These are phyloP conservation scores for Tridacna gigas DNA, from an alignment of 2,888 invertebrate genomes.

Conservation along the genomic window DNA sequence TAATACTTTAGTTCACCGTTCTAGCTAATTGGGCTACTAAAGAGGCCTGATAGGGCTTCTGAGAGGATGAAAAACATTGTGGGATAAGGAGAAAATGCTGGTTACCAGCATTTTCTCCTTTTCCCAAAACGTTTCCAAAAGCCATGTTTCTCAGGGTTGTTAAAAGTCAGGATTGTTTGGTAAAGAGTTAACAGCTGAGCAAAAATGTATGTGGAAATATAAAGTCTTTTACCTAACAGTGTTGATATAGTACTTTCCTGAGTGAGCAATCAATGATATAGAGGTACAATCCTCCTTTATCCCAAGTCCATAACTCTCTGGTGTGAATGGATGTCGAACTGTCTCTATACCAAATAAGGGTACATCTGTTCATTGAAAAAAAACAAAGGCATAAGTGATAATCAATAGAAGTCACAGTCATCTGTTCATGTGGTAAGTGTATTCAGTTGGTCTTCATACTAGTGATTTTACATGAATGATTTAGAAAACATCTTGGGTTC, in stretches of 20 bases:
- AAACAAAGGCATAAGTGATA: too few relatives aligned
- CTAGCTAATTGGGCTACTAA: too few relatives aligned
- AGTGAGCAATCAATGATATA: slow-evolving; percentile 46
- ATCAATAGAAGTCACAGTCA: too few relatives aligned
- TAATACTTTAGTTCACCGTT: too few relatives aligned
- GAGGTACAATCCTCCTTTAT: slow-evolving; percentile 52
- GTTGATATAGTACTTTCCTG: slow-evolving; percentile 64
- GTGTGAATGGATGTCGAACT: slow-evolving; percentile 58
- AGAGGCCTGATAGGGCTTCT: too few relatives aligned
- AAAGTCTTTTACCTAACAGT: slow-evolving; percentile 62
- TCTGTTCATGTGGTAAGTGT: too few relatives aligned
- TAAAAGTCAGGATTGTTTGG: neutral
- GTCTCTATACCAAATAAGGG: slow-evolving; percentile 71
- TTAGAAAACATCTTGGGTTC: too few relatives aligned
- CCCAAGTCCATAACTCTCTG: slow-evolving; percentile 60
- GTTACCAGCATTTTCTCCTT: neutral
- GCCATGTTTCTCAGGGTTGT: neutral
- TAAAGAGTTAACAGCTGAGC: neutral
- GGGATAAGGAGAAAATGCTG: neutral
- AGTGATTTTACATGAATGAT: too few relatives aligned
- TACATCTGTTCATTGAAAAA: slow-evolving; percentile 42
- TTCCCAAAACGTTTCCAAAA: neutral
- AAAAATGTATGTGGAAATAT: neutral
- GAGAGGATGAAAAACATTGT: neutral
- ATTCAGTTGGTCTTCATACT: too few relatives aligned